These are phyloP conservation scores for Emydoidea blandingii DNA, from an alignment of 2,797 vertebrate species.

Conservation along the genomic window DNA sequence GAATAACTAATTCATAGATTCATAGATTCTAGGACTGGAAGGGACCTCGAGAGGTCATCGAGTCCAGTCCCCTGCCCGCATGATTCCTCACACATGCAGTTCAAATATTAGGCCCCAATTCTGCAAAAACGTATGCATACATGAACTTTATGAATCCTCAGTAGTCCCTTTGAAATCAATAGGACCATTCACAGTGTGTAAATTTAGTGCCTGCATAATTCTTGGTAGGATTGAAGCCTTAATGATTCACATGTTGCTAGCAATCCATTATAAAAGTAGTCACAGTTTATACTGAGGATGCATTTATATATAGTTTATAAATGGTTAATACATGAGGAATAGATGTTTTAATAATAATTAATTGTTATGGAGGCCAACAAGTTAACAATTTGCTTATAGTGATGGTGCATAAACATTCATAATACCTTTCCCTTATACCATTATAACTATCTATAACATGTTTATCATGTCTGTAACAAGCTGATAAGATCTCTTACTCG, in stretches of 20 bases:
- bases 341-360: background rate
- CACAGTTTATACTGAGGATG: background rate
- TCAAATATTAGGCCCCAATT: background rate
- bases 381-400: background rate
- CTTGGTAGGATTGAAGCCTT: background rate
- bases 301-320: background rate
- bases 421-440: background rate
- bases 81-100: fast-evolving
- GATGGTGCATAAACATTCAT: background rate
- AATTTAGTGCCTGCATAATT: background rate
- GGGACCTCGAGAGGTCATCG: too few relatives aligned
- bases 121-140: fast-evolving
- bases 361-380: background rate
- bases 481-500: background rate
- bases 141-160: fast-evolving
- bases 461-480: background rate
- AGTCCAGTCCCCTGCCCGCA: too few relatives aligned
- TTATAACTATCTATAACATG: background rate
- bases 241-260: background rate
- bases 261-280: background rate
- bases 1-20: background rate
- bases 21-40: too few relatives aligned
- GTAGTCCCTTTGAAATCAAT: background rate
- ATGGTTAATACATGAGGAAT: background rate
- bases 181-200: background rate